Evolutionary conservation across 2,113 vertebrate genomes (phyloP).

Genomic region (Saimiri boliviensis): DNA sequence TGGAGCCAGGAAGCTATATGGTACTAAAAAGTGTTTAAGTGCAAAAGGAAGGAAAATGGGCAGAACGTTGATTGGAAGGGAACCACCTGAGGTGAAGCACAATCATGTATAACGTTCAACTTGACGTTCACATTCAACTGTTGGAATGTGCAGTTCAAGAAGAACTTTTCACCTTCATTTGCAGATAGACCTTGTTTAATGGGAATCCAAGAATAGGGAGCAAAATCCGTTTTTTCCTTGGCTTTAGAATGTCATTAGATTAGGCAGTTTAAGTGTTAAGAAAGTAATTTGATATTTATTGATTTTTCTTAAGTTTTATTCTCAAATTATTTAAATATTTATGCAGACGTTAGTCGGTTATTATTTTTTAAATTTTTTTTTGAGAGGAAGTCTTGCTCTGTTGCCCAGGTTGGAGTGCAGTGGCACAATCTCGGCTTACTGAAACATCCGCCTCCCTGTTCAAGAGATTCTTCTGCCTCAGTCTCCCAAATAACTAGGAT

Average conservation of each 20-base stretch:
- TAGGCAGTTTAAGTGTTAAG: not conserved
- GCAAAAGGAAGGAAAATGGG: conserved; percentile 10
- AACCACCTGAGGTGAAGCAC: not conserved
- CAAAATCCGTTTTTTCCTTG: not conserved
- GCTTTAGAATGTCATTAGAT: not conserved
- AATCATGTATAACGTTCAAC: not conserved
- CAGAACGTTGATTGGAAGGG: not conserved
- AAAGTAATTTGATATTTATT: conserved; percentile 23
- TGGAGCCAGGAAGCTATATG: not conserved
- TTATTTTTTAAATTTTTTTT: too few relatives aligned
- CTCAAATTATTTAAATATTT: conserved; percentile 16
- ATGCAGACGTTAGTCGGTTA: not conserved
- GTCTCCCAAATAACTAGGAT: too few relatives aligned
- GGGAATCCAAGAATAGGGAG: not conserved
- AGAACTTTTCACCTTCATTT: not conserved
- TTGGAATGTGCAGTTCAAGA: not conserved
- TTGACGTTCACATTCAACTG: not conserved
- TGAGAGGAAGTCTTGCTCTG: too few relatives aligned
- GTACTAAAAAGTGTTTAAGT: not conserved
- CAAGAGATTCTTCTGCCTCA: too few relatives aligned
- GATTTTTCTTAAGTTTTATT: conserved; percentile 20
- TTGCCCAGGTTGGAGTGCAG: too few relatives aligned
- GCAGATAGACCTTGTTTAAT: not conserved
- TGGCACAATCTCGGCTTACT: too few relatives aligned
- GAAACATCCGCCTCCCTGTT: too few relatives aligned